Conservation (phyloP, 2,888 invertebrate species). For the Anoplius nigerrimus region DNA sequence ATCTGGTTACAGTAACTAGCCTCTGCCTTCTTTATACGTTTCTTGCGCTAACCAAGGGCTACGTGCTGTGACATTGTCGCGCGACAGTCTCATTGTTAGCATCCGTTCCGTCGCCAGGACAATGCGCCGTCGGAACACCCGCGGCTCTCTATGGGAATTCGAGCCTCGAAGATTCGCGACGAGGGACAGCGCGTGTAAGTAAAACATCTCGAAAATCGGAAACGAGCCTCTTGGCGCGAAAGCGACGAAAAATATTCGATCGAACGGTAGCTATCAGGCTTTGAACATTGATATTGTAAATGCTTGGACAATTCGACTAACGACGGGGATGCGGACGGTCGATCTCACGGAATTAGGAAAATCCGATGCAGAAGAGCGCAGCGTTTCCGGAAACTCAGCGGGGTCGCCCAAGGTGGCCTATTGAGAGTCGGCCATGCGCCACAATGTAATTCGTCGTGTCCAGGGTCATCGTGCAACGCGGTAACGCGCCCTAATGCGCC, state of each 20-base stretch:
- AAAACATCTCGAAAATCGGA: neutral
- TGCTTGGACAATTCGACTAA: too few species aligned
- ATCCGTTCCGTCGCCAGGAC: slow-evolving; percentile 12
- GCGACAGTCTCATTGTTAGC: slow-evolving; percentile 31
- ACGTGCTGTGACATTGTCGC: slow-evolving; percentile 65
- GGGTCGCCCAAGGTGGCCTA: slow-evolving; percentile 39
- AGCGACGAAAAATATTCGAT: neutral
- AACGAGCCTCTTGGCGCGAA: too few species aligned
- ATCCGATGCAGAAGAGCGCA: slow-evolving; percentile 18
- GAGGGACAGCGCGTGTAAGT: neutral
- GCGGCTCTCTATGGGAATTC: slow-evolving; percentile 26
- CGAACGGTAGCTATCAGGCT: too few species aligned
- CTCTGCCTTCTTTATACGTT: slow-evolving; percentile 14
- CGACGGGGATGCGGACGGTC: neutral
- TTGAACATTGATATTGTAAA: too few species aligned
- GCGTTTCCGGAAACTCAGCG: slow-evolving; percentile 44
- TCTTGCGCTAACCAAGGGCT: slow-evolving; percentile 19
- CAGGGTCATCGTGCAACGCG: slow-evolving; percentile 58
- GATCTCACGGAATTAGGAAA: neutral
- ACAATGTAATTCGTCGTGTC: slow-evolving; percentile 49
- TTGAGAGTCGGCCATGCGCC: slow-evolving; percentile 56
- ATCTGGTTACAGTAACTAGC: slow-evolving; percentile 50
- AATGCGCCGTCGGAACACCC: slow-evolving; percentile 9
- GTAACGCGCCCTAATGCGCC: slow-evolving; percentile 61
- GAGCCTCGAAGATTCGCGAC: slow-evolving; percentile 3